Evolutionary conservation across 1,140 invertebrate genomes (phyloP).

Genomic region (Zaprionus ghesquierei): DNA sequence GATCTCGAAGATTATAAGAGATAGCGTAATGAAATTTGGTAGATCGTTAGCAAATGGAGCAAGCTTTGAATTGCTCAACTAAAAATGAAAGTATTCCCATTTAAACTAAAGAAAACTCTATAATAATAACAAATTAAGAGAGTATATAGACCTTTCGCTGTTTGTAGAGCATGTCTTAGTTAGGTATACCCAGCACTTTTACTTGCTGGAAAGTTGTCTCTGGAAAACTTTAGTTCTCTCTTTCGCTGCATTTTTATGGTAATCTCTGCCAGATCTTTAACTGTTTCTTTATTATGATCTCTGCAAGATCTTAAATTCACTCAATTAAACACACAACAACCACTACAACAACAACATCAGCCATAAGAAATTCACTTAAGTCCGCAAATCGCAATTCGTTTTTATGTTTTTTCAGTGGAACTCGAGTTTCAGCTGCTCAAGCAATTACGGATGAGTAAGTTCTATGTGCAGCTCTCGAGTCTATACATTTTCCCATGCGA

Average conservation of each 20-base stretch:
- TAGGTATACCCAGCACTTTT: not conserved
- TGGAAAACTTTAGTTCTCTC: not conserved
- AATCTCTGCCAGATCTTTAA: not conserved
- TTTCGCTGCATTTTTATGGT: not conserved
- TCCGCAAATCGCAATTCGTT: not conserved
- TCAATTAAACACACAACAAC: not conserved
- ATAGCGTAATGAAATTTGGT: not conserved
- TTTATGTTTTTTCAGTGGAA: conserved; percentile 13
- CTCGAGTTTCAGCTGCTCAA: not conserved
- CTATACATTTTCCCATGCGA: not conserved
- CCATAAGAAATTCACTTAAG: not conserved
- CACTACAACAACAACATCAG: not conserved
- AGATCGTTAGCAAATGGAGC: not conserved
- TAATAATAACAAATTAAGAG: too few species aligned
- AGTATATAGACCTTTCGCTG: too few species aligned
- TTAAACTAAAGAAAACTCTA: too few species aligned
- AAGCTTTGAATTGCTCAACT: too few species aligned
- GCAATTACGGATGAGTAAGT: conserved; percentile 16
- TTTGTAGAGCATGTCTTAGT: not conserved
- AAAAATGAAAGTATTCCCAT: too few species aligned
- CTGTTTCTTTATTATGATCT: not conserved
- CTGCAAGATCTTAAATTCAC: conserved; percentile 1
- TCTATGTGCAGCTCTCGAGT: not conserved
- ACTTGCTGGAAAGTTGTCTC: not conserved
- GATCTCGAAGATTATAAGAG: not conserved